Conservation (phyloP, 2,797 vertebrate species). For the Halcyon smyrnensis region DNA sequence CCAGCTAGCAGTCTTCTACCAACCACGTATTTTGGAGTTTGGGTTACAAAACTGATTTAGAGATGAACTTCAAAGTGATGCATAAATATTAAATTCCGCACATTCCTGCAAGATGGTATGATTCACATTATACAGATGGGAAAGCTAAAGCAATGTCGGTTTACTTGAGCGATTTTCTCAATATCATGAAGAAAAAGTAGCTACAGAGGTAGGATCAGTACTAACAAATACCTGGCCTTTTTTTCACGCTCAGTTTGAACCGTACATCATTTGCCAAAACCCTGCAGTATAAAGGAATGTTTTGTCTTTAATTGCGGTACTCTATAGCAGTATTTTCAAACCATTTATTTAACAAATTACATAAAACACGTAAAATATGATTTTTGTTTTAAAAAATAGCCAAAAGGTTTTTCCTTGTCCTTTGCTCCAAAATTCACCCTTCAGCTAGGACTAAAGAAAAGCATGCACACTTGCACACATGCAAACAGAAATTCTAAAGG, state of each 20-base stretch:
- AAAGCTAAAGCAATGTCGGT: constrained; percentile 12
- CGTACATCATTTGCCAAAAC: background rate
- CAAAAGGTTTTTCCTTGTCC: constrained; percentile 13
- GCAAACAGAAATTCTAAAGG: constrained; percentile 29
- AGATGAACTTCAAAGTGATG: constrained; percentile 3
- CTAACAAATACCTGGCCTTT: background rate
- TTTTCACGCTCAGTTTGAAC: background rate
- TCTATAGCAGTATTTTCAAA: constrained; percentile 19
- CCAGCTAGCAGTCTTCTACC: background rate
- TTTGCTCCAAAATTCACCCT: constrained; percentile 41
- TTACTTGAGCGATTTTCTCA: background rate
- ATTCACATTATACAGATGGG: background rate
- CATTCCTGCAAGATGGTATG: background rate
- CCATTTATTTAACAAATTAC: constrained; percentile 28
- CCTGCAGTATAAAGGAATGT: background rate
- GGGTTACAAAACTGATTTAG: background rate
- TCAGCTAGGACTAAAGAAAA: constrained; percentile 20
- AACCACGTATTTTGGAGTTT: background rate
- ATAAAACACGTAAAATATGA: background rate
- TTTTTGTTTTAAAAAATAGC: background rate
- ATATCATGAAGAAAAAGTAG: background rate
- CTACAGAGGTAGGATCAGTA: background rate
- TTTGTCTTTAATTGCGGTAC: background rate
- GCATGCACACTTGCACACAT: background rate
- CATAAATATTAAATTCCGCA: constrained; percentile 26